Conservation (phyloP, 1,140 invertebrate species). For the Mya arenaria region DNA sequence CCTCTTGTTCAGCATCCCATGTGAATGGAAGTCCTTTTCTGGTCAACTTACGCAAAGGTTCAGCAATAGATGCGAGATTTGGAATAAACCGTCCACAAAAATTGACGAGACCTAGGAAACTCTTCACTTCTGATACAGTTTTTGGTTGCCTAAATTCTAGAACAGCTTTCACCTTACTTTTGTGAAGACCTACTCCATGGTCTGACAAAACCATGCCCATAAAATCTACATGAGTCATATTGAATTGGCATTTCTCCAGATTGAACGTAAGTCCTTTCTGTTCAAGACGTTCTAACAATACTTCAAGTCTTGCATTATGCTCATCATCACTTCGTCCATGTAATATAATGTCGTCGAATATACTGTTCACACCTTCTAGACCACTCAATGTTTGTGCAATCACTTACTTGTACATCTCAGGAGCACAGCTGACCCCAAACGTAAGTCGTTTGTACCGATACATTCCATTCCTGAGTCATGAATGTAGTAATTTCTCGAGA, state of each 20-base stretch:
- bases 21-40: conserved; percentile 28
- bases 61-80: conserved; percentile 49
- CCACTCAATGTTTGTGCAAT: not conserved
- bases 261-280: conserved; percentile 50
- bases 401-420: conserved; percentile 1
- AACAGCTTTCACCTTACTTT: conserved; percentile 41
- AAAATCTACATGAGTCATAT: conserved; percentile 42
- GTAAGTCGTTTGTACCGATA: not conserved
- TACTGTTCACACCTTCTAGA: not conserved
- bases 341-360: conserved; percentile 2
- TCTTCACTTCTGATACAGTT: conserved; percentile 33
- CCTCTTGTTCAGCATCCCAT: conserved; percentile 32
- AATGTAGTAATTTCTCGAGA: conserved; percentile 32
- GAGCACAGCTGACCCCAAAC: conserved; percentile 19
- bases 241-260: conserved; percentile 43
- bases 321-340: not conserved
- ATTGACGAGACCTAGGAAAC: conserved; percentile 60
- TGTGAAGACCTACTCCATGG: conserved; percentile 26
- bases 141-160: conserved; percentile 2
- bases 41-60: conserved; percentile 34
- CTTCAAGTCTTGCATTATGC: not conserved
- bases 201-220: conserved; percentile 52
- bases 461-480: not conserved
- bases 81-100: conserved; percentile 55
- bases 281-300: not conserved